Percentiles rank a stretch among this genome's conserved stretches.
Evolutionary conservation across 2,113 vertebrate species (phyloP).

Genomic region (Electrona antarctica): DNA sequence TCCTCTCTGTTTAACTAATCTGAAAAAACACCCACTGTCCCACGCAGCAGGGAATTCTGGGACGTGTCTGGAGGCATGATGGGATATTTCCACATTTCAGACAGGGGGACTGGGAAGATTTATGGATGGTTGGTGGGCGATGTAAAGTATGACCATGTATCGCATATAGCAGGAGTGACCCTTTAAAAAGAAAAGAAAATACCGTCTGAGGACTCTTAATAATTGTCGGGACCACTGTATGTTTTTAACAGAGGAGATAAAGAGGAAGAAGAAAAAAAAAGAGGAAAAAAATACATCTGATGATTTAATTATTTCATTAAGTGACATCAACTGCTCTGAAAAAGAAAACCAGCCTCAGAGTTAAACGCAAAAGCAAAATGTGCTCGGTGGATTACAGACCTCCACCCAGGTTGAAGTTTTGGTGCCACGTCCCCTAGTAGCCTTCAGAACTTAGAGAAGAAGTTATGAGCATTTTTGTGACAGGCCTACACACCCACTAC

Average conservation of each 20-base stretch:
- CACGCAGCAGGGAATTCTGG: constrained; percentile 20
- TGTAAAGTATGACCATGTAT: constrained; percentile 15
- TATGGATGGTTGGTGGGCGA: constrained; percentile 35
- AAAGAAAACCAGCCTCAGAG: too few relatives aligned
- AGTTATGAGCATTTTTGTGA: too few relatives aligned
- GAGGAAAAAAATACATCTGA: not conserved
- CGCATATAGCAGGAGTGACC: constrained; percentile 25
- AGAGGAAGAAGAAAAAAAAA: not conserved
- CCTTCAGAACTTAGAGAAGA: too few relatives aligned
- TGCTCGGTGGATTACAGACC: too few relatives aligned
- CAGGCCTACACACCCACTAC: too few relatives aligned
- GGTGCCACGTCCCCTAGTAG: too few relatives aligned
- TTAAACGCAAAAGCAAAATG: too few relatives aligned
- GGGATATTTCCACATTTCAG: constrained; percentile 61
- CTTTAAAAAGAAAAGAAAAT: constrained; percentile 38
- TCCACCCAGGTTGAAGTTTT: too few relatives aligned
- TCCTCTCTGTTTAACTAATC: constrained; percentile 68
- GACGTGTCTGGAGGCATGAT: constrained; percentile 41
- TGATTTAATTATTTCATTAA: not conserved
- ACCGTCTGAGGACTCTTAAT: constrained; percentile 32
- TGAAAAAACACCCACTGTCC: constrained; percentile 41
- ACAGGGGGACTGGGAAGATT: constrained; percentile 34
- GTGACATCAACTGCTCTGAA: not conserved
- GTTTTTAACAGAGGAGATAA: constrained; percentile 39
- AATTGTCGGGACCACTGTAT: constrained; percentile 26